Evolutionary conservation across 2,113 vertebrate genomes (phyloP), one percentile per base, ranked within the genome.

Genomic region (Malurus cyaneus): DNA sequence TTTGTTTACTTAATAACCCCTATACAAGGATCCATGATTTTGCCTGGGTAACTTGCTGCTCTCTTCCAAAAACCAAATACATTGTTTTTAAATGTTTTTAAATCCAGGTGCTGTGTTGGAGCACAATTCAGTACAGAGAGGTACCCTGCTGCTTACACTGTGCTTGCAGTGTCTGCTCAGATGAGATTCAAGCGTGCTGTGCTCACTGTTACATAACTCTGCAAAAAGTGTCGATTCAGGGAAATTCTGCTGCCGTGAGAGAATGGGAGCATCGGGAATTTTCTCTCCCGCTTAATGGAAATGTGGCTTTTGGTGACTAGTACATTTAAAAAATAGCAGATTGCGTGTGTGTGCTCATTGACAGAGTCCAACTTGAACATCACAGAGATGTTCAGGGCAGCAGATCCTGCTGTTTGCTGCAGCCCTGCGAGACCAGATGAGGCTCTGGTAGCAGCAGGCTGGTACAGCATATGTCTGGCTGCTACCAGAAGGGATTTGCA

Each of bases 231-330:
- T 88, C 0, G 7, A 88, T 86, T 93, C 93, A 72, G 92, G 92
- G 85, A 88, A 96, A 83, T 93, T 74, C 60, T 67, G 49, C 72
- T 94, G 92, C 82, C 0, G 0, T 83, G 89, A 88, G 79, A 60
- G 92, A 89, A 53, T 1, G 0, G 49, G 84, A 92, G 28, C 67
- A 83, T 66, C 49, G 6, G 71, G 93, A 92, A 81, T 19, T 41
- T 94, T 96, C 93, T 71, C 79, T 91, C 61, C 39, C 0, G 0
- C 69, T 74, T 83, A 61, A 86, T 5, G 49, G 80, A 80, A 92
- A 79, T 70, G 80, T 61, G 82, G 72, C 71, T 93, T 88, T 86
- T 90, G 56, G 87, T 85, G 84, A 72, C 84, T 53, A 36, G 74
- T 54, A 14, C 57, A 18, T 88, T 71, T 52, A 4, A 77, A 91